Percentiles rank a stretch among this genome's conserved stretches.
These are phyloP conservation scores for Sturmia bella DNA, from an alignment of 2,888 invertebrate genomes.

Conservation along the genomic window DNA sequence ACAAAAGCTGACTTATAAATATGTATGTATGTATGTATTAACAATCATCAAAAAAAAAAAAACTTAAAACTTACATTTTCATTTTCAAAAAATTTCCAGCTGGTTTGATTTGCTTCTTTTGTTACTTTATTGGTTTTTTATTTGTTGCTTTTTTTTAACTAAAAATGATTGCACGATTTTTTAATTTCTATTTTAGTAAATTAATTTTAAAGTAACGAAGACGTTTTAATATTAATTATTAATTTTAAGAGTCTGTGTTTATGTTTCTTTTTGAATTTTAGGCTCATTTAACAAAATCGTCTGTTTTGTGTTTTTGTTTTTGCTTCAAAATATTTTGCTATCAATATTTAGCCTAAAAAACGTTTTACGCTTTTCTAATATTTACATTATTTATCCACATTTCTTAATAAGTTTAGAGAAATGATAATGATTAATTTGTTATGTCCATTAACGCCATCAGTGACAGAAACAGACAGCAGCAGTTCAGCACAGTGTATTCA, in stretches of 20 bases:
- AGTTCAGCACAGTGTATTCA: constrained; percentile 10
- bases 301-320: background rate
- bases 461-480: constrained; percentile 35
- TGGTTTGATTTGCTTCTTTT: constrained; percentile 44
- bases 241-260: constrained; percentile 41
- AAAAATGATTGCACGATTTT: constrained; percentile 63
- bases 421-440: constrained; percentile 19
- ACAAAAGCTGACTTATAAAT: constrained; percentile 29
- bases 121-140: constrained; percentile 26
- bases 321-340: background rate
- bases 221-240: constrained; percentile 36
- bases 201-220: constrained; percentile 43
- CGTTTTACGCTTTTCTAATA: constrained; percentile 39
- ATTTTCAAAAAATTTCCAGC: constrained; percentile 55
- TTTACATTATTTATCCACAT: constrained; percentile 67
- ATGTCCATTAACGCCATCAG: constrained; percentile 22
- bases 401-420: constrained; percentile 19
- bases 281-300: constrained; percentile 57
- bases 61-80: constrained; percentile 60
- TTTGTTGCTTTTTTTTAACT: constrained; percentile 27
- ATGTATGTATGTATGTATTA: constrained; percentile 42
- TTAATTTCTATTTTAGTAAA: constrained; percentile 42
- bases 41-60: constrained; percentile 15
- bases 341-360: constrained; percentile 59
- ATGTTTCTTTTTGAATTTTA: constrained; percentile 56